Base-by-base conservation (phyloP, 2,797 vertebrate genomes). In the Myiotriccus ornatus region DNA sequence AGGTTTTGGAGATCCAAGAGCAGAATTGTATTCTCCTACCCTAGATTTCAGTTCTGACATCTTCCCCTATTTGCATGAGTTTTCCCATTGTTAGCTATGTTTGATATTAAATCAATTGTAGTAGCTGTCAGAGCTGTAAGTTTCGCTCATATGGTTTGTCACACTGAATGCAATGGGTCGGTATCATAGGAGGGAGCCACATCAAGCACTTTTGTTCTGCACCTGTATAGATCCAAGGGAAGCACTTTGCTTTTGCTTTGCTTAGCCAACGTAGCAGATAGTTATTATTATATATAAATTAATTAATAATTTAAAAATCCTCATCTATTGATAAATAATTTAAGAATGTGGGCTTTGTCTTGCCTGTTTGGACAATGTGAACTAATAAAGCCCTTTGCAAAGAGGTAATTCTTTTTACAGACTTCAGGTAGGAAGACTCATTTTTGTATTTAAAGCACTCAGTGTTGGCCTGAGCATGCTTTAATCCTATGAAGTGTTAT, bases 251-350 rank as follows among this genome's bases (percentile, higher is more conserved):
- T 85, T 77, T 69, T 68, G 16, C 19, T 78, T 87, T 87, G 52
- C 43, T 80, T 63, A 44, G 53, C 47, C 90, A 71, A 8, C 1
- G 1, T 49, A 88, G 23, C 41, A 78, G 39, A 52, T 52, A 77
- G 37, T 47, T 79, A 10, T 64, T 75, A 53, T 63, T 87, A 28
- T 28, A 46, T 71, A 53, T n/a, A 85, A 92, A 92, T 79, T 46
- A 85, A 92, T 91, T 75, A 88, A 68, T 85, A 76, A 79, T 82
- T 91, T 41, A 1, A 21, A 90, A 93, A 53, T 78, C 25, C 21
- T 76, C 21, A 23, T 27, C 30, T 77, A 62, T 65, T 82, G 49
- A 84, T 93, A 92, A 92, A 92, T 87, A 91, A 89, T 92, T 87
- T 69, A 95, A 81, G 50, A 83, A 69, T 14, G 13, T 41, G 25